phyloP scores from a whole-genome alignment of 2,797 vertebrate species.

The Pteropus rufus region DNA sequence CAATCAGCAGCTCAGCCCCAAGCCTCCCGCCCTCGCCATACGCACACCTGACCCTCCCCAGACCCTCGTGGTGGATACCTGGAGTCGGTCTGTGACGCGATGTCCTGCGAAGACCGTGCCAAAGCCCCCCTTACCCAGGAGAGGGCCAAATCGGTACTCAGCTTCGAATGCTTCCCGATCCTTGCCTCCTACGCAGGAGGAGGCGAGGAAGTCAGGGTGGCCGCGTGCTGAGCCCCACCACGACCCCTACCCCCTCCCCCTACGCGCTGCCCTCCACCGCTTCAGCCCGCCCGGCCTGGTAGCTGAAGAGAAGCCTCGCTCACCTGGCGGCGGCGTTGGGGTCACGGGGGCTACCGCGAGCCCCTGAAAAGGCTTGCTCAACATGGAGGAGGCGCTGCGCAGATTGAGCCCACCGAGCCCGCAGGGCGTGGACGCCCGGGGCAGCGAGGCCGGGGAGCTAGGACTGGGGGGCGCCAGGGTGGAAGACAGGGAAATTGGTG shows the following conservation, averaged over 20 bases:
- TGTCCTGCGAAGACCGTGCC: conserved; percentile 88
- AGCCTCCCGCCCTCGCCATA: neutral
- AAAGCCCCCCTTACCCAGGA: conserved; percentile 89
- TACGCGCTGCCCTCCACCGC: neutral
- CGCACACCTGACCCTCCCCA: conserved; percentile 50
- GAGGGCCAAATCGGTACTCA: conserved; percentile 82
- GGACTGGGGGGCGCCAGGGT: conserved; percentile 74
- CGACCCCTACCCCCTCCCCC: neutral
- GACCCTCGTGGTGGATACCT: conserved; percentile 79
- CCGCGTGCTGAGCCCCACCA: neutral
- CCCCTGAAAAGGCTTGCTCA: conserved; percentile 71
- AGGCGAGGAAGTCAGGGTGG: conserved; percentile 66
- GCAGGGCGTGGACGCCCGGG: conserved; percentile 65
- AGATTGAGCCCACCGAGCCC: conserved; percentile 65
- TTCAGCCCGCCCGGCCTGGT: conserved; percentile 3
- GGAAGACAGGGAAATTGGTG: conserved; percentile 59
- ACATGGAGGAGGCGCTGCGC: conserved; percentile 68
- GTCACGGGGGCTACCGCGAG: conserved; percentile 52
- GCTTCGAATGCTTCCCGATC: conserved; percentile 83
- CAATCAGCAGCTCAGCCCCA: neutral
- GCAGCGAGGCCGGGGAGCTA: conserved; percentile 60
- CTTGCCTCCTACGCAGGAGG: conserved; percentile 79
- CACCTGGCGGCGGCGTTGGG: conserved; percentile 71
- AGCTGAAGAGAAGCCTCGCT: neutral
- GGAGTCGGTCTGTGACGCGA: conserved; percentile 85